Percentiles rank a stretch among this genome's conserved stretches.
Evolutionary conservation across 2,888 invertebrate species (phyloP).

Genomic region (Tinea trinotella): DNA sequence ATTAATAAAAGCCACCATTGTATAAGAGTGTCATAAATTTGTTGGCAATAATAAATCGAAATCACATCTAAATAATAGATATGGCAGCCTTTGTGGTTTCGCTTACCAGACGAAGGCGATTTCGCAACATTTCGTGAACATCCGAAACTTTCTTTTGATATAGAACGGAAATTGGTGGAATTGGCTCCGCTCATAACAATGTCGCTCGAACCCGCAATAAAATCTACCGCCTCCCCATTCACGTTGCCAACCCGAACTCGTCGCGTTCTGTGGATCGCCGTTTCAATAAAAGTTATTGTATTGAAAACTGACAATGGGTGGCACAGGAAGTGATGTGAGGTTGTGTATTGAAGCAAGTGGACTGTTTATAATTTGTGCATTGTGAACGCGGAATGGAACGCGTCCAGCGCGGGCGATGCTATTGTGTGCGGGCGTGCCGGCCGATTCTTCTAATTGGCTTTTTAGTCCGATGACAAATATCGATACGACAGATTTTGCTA

Average conservation of each 20-base stretch:
- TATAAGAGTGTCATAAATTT: constrained; percentile 46
- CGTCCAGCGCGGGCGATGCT: constrained; percentile 39
- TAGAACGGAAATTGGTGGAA: constrained; percentile 58
- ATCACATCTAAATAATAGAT: constrained; percentile 16
- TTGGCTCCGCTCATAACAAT: constrained; percentile 51
- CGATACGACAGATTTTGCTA: constrained; percentile 13
- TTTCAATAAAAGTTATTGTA: constrained; percentile 71
- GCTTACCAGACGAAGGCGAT: constrained; percentile 34
- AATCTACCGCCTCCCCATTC: constrained; percentile 43
- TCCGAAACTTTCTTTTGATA: constrained; percentile 48
- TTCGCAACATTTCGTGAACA: constrained; percentile 43
- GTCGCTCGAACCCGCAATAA: constrained; percentile 56
- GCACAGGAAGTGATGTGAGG: constrained; percentile 65
- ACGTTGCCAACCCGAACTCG: constrained; percentile 31
- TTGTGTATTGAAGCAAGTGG: constrained; percentile 64
- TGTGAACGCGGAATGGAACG: constrained; percentile 56
- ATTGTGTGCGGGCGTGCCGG: constrained; percentile 45
- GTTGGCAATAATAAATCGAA: constrained; percentile 29
- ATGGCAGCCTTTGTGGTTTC: constrained; percentile 30
- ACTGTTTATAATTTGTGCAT: constrained; percentile 71
- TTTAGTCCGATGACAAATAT: constrained; percentile 11
- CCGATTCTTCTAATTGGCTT: constrained; percentile 57
- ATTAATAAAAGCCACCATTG: constrained; percentile 34
- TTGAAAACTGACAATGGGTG: constrained; percentile 63
- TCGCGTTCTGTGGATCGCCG: constrained; percentile 49